Base-by-base conservation (phyloP, 2,113 vertebrate species). In the Pandion haliaetus region DNA sequence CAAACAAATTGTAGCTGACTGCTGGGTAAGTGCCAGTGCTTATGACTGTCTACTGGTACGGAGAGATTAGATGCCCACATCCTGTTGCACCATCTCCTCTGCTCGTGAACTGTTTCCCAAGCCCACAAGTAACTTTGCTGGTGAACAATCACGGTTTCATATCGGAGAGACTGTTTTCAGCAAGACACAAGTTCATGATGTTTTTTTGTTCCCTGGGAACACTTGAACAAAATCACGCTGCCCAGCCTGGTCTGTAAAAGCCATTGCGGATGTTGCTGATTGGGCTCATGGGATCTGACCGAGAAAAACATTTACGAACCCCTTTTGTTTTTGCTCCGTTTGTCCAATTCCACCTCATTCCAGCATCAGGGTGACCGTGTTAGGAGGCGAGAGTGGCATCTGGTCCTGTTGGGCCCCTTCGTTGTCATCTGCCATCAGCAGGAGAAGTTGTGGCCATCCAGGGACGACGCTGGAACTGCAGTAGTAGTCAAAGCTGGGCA, bases 51-150 rank as follows among this genome's bases (percentile, higher is more conserved):
- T 78, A 6, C 81, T 86, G 86, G 83, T 63, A 61, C 0, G 6
- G 73, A 13, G 90, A 44, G 49, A 84, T 52, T 17, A 67, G 93
- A n/a, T 96, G 88, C 95, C 93, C 95, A 91, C 85, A 93, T 94
- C 93, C 96, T 91, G 55, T 95, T 66, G 71, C 90, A 90, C 52
- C 90, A 76, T 87, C 95, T 82, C 82, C 28, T 17, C 80, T 44
- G 72, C 91, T 87, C 15, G 23, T 74, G 40, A 70, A 5, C 69
- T 26, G 28, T 11, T 94, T 89, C 89, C 93, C 91, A 55, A 95
- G 87, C 85, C 77, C 90, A 36, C 67, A 16, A 88, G 80, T 25
- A 69, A 45, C 90, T 93, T 45, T 50, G 50, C 58, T 69, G 57
- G 57, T 77, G 89, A 92, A 57, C 57, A n/a, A 12, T 29, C 82